Evolutionary conservation across 2,888 invertebrate genomes (phyloP).

Genomic region (Cyaniris semiargus): DNA sequence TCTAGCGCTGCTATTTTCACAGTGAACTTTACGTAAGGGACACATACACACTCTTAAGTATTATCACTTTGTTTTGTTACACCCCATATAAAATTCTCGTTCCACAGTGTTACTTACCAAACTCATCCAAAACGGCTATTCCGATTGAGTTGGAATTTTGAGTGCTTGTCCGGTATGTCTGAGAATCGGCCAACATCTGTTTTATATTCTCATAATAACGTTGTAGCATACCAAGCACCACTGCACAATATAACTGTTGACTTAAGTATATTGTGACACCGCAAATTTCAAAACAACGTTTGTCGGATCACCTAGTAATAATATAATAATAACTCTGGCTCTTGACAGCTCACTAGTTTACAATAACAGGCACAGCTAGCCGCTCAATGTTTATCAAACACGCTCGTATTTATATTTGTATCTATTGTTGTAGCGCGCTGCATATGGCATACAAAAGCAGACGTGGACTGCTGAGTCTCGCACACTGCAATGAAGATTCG

Average conservation of each 20-base stretch:
- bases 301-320: background rate
- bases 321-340: background rate
- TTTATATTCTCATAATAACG: no score
- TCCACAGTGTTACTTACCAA: background rate
- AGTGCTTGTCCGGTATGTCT: no score
- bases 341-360: background rate
- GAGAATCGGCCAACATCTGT: no score
- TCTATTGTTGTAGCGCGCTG: slow-evolving; percentile 76
- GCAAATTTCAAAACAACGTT: no score
- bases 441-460: slow-evolving; percentile 78
- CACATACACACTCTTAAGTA: no score
- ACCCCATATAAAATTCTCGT: no score
- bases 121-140: background rate
- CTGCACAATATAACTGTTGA: background rate
- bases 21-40: no score
- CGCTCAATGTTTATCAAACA: slow-evolving; percentile 67
- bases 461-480: slow-evolving; percentile 65
- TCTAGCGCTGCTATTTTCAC: no score
- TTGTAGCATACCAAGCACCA: background rate
- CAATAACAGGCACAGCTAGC: background rate
- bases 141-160: no score
- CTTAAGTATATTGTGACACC: no score
- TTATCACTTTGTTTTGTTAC: no score
- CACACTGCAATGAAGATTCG: slow-evolving; percentile 67
- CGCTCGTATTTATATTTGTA: slow-evolving; percentile 69